Evolutionary conservation across 2,797 vertebrate genomes (phyloP).

Genomic region (Hephaestus fuliginosus): DNA sequence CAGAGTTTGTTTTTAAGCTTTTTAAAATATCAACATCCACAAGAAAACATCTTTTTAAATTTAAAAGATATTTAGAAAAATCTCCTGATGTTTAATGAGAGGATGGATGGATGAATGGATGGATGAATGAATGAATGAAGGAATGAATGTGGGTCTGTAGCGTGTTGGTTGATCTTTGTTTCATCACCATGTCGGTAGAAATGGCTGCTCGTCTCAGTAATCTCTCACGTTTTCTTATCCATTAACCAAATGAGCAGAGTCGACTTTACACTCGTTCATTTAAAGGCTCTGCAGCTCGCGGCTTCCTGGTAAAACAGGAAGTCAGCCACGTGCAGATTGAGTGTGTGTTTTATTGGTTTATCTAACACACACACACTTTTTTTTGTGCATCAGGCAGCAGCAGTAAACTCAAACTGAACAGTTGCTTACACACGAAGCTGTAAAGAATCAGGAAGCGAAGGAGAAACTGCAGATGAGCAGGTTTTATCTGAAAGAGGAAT

Average conservation of each 20-base stretch:
- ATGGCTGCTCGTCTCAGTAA: background rate
- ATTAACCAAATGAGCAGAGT: conserved; percentile 3
- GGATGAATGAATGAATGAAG: too few species aligned
- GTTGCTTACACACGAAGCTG: background rate
- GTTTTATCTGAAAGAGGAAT: background rate
- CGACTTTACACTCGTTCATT: background rate
- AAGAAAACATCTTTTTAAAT: too few species aligned
- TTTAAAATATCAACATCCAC: too few species aligned
- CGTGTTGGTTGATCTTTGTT: background rate
- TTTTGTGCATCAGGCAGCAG: background rate
- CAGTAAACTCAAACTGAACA: background rate
- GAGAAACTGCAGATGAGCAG: background rate
- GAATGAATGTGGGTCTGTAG: background rate
- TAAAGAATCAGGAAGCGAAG: background rate
- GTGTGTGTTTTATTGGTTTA: background rate
- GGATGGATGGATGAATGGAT: too few species aligned
- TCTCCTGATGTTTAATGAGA: too few species aligned
- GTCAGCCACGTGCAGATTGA: background rate
- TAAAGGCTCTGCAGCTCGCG: conserved; percentile 2
- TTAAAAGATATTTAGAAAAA: too few species aligned
- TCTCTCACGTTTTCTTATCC: background rate
- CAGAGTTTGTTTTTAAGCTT: too few species aligned
- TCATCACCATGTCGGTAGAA: background rate
- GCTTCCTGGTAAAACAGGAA: conserved; percentile 12
- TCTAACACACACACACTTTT: background rate